Base-by-base conservation (phyloP, 2,888 invertebrate genomes). In the Dryadula phaetusa region DNA sequence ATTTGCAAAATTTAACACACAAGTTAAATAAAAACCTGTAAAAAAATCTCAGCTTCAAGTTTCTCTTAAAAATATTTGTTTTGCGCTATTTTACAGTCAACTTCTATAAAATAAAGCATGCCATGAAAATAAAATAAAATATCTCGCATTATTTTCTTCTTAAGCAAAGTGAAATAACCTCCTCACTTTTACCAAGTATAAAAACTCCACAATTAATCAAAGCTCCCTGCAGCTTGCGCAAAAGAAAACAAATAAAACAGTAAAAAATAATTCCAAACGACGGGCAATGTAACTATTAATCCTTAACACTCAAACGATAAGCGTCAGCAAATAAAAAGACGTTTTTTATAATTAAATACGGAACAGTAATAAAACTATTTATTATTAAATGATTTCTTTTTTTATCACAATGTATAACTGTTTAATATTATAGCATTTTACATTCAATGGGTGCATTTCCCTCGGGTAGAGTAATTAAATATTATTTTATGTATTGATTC, bases 211-310 rank as follows among this genome's bases (percentile, higher is more conserved):
- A 6, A 28, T 28, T 28, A 28, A 28, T 4, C 6, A 28, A 28
- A 28, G 28, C 3, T 28, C 6, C 3, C 28, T 4, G 28, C 3
- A 28, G 6, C 6, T 4, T 28, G 6, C 28, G 6, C 6, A 28
- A 28, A 28, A n/a, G n/a, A n/a, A n/a, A n/a, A n/a, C 3, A 54
- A 18, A 20, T 12, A 54, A 7, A 7, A 14, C 32, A 16, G 7
- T 32, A 1, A 34, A n/a, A 65, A 70, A 22, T 61, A 74, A 71
- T 53, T 69, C 67, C 62, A 71, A 71, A 54, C 66, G 69, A 67
- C 67, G 74, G 72, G 67, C 72, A 74, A 73, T 73, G 74, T 53
- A 73, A 72, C 72, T 72, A 72, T 72, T 71, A 70, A 74, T 68
- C 44, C 52, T 64, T 70, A 69, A 71, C 72, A 70, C 66, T 72